These are phyloP conservation scores for Pinctada fucata DNA, from an alignment of 2,888 invertebrate genomes.

Conservation along the genomic window DNA sequence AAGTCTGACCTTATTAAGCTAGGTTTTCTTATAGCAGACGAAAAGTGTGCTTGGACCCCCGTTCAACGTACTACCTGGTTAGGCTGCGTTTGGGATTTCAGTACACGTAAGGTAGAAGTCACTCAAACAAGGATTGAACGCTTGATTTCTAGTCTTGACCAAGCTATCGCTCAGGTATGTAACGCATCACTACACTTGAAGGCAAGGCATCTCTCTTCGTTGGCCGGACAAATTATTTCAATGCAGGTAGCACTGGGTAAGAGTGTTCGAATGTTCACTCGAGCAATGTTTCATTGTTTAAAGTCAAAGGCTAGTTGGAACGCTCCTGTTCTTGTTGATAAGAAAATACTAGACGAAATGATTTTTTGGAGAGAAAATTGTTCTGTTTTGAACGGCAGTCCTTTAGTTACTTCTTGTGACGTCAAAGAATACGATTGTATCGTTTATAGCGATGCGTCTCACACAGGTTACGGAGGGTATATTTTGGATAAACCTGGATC, in stretches of 20 bases:
- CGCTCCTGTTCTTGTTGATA: slow-evolving; percentile 2
- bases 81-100: neutral
- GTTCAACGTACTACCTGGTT: neutral
- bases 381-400: neutral
- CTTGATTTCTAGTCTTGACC: neutral
- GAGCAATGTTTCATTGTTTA: slow-evolving; percentile 26
- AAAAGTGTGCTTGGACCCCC: no score
- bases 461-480: slow-evolving; percentile 26
- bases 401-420: neutral
- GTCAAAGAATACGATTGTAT: neutral
- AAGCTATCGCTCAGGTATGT: neutral
- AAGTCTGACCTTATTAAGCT: neutral
- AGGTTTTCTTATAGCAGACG: no score
- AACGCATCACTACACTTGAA: neutral
- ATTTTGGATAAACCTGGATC: neutral
- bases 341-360: slow-evolving; percentile 2
- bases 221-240: slow-evolving; percentile 30
- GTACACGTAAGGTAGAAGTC: slow-evolving; percentile 23
- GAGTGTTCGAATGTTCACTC: slow-evolving; percentile 29
- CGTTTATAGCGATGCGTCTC: slow-evolving; percentile 26
- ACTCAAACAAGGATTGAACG: slow-evolving; percentile 6
- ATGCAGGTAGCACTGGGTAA: slow-evolving; percentile 17
- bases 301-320: slow-evolving; percentile 24
- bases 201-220: slow-evolving; percentile 7
- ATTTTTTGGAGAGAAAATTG: slow-evolving; percentile 11